Conservation (phyloP, 2,797 vertebrate genomes). For the Monodelphis domestica region DNA sequence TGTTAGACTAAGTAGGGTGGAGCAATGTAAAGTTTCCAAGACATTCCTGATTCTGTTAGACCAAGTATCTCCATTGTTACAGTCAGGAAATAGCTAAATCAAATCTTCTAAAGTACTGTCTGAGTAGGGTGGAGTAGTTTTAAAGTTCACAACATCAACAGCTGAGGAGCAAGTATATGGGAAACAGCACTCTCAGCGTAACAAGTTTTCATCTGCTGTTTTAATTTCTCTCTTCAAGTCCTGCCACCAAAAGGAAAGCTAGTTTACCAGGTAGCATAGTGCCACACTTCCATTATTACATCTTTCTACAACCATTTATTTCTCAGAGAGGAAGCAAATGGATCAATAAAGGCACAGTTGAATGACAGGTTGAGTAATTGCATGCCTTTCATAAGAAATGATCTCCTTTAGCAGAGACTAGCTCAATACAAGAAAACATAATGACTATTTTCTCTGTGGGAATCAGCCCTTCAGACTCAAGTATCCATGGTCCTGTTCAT, state of each 20-base stretch:
- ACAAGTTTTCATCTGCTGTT: not conserved
- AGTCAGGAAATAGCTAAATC: no score
- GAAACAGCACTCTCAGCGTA: not conserved
- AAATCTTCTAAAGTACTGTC: no score
- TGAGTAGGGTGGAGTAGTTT: no score
- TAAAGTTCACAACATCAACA: no score
- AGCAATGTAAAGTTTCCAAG: no score
- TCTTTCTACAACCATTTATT: not conserved
- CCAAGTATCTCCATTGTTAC: no score
- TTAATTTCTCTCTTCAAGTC: not conserved
- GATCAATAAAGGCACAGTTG: not conserved
- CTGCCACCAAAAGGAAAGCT: not conserved
- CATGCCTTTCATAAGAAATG: not conserved
- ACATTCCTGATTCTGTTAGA: no score
- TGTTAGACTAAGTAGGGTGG: no score
- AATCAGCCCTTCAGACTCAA: not conserved
- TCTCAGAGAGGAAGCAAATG: not conserved
- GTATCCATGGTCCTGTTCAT: not conserved
- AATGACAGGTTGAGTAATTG: not conserved
- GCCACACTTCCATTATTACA: not conserved
- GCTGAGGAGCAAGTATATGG: not conserved
- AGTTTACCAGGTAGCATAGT: not conserved
- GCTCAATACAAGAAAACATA: not conserved
- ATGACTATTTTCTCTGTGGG: not conserved
- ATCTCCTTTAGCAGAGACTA: no score